Base-by-base conservation (phyloP, 2,888 invertebrate species). In the Caenorhabditis auriculariae region DNA sequence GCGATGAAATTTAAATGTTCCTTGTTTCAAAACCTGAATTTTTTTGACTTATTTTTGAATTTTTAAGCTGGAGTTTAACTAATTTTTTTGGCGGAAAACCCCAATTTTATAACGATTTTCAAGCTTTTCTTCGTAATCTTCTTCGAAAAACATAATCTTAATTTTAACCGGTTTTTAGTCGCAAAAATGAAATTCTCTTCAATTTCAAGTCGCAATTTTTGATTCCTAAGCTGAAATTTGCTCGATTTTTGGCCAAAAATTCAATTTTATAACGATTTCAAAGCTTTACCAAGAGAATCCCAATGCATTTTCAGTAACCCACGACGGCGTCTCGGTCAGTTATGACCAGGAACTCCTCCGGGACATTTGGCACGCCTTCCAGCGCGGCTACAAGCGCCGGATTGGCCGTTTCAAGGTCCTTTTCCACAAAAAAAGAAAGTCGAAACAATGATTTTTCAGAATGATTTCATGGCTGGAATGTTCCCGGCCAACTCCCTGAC, bases 241-340 rank as follows among this genome's bases (percentile, higher is more conserved):
- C 19, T 24, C 7, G 7, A 46, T 5, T 26, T 32, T 32, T 32
- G 9, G n/a, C 35, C 9, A 9, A 32, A 32, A 32, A 32, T 32
- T 9, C 35, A 32, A 32, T n/a, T n/a, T n/a, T n/a, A n/a, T n/a
- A n/a, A n/a, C n/a, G n/a, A n/a, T n/a, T n/a, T n/a, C n/a, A n/a
- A n/a, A n/a, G n/a, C n/a, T n/a, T n/a, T n/a, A n/a, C n/a, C n/a
- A n/a, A n/a, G n/a, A n/a, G n/a, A n/a, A n/a, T n/a, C n/a, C n/a
- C n/a, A n/a, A n/a, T n/a, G 4, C 23, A 6, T 12, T 54, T 59
- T 39, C 55, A 66, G 69, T 99, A 78, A 93, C 94, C 64, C 95
- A 95, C 83, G 98, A 98, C 83, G 98, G 98, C 72, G 91, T 95
- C 87, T 91, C 94, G 82, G 91, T 98, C 50, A 92, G 95, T 84